A percentile compares a stretch with the other conserved stretches of the same genome.
Evolutionary conservation across 2,113 vertebrate genomes (phyloP).

Genomic region (Puntigrus tetrazona): DNA sequence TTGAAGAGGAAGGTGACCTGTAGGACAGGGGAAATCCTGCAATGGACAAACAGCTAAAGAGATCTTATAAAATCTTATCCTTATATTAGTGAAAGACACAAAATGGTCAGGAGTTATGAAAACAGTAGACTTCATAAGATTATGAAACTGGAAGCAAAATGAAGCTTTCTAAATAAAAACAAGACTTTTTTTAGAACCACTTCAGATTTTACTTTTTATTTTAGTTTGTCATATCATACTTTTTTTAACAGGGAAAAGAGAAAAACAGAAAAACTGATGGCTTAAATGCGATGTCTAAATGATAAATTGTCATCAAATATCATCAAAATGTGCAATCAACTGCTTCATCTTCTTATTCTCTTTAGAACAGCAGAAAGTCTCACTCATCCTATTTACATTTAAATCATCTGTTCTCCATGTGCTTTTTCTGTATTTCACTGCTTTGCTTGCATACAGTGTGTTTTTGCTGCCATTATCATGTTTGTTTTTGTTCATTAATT

Average conservation of each 20-base stretch:
- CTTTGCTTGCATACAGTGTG: background rate
- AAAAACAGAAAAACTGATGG: background rate
- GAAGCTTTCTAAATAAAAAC: too few species aligned
- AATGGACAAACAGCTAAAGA: too few species aligned
- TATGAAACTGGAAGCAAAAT: background rate
- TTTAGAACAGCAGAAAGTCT: background rate
- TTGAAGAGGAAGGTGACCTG: slow-evolving; percentile 72
- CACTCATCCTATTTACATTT: background rate
- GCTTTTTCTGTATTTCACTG: background rate
- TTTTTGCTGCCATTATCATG: background rate
- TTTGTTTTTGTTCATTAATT: background rate
- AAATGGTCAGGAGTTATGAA: background rate
- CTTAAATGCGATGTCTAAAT: background rate
- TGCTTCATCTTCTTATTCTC: background rate
- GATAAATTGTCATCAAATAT: too few species aligned
- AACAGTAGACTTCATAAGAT: background rate
- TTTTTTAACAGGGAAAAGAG: background rate
- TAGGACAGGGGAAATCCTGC: too few species aligned
- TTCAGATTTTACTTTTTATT: background rate
- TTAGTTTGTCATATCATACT: background rate
- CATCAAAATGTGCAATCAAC: too few species aligned
- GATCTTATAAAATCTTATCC: too few species aligned
- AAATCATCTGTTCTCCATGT: background rate
- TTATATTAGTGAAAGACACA: slow-evolving; percentile 58
- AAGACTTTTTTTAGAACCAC: background rate